Evolutionary conservation across 2,888 invertebrate genomes (phyloP), one percentile per base, ranked within the genome.

Genomic region (Xylota sylvarum): DNA sequence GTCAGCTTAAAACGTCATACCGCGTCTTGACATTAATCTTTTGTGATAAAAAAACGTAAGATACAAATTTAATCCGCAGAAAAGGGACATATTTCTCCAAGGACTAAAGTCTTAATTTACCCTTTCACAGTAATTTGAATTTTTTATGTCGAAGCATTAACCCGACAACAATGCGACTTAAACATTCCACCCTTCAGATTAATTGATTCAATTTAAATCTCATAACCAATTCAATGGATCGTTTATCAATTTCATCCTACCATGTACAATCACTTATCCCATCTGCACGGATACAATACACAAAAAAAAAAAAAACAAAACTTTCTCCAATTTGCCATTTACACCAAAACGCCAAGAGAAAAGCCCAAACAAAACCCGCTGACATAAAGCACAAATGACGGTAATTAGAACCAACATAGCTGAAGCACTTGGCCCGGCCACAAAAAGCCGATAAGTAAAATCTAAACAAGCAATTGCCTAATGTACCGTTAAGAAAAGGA

Each of bases 401-500:
- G 35, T 80, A 74, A 80, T 80, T 60, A 60, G 46, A 74, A 55
- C 74, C 74, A 58, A 62, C 74, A 60, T 60, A 62, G 32, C 17
- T 17, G 32, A 52, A 48, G 50, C 19, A 12, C 19, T 55, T 23
- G 23, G 37, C 67, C 50, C 23, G 7, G 30, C 37, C 56, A n/a
- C 40, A 10, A 32, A 64, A 67, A 81, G 60, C 58, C 60, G 52
- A 60, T 40, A 80, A 74, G 32, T 62, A 50, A 67, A 67, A 52
- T 67, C 80, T 43, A 55, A 62, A 64, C 60, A 69, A 74, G 46
- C 60, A 62, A 65, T 74, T 37, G 60, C 60, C 32, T 74, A 74
- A 80, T 74, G 74, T 74, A 74, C 43, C 50, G 60, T 74, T 52
- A 80, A 67, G 60, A 4, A 30, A 60, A 30, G 67, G 43, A 62